Evolutionary conservation across 2,888 invertebrate genomes (phyloP), one percentile per base, ranked within the genome.

Genomic region (Hemithea aestivaria): DNA sequence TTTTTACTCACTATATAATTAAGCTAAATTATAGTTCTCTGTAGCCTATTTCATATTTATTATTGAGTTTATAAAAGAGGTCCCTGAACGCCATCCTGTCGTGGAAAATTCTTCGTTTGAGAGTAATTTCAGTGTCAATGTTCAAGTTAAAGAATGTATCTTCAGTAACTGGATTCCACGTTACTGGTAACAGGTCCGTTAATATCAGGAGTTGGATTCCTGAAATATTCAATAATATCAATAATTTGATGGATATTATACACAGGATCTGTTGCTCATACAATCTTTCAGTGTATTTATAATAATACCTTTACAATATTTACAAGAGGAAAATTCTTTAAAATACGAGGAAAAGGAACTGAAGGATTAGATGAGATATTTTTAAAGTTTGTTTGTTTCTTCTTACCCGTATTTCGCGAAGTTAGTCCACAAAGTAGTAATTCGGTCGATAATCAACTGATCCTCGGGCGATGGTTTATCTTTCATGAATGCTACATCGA

Each of bases 361-460:
- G n/a, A n/a, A n/a, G n/a, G n/a, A n/a, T n/a, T n/a, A n/a, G n/a
- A n/a, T n/a, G n/a, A n/a, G n/a, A 8, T 7, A 20, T 20, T 29
- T 20, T 7, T 21, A 7, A 24, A 24, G n/a, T n/a, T n/a, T n/a
- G n/a, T n/a, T n/a, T n/a, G n/a, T n/a, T n/a, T n/a, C n/a, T 22
- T 30, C 58, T 2, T 60, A 71, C 72, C 67, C 60, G 29, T 54
- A 58, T 58, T 71, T 73, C 5, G 52, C 70, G 47, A 71, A 71
- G 41, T 73, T 73, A 2, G 62, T 43, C 73, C 73, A 73, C 20
- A 73, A 29, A 3, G 62, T 59, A 2, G 69, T 71, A 7, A 73
- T 49, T 6, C 58, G 56, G 27, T 72, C 65, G 11, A 72, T 59
- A 2, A 61, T 45, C 0, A 62, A 36, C 40, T 64, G 62, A 34